phyloP scores from a whole-genome alignment of 2,797 vertebrate genomes.

The Phalanger gymnotis region DNA sequence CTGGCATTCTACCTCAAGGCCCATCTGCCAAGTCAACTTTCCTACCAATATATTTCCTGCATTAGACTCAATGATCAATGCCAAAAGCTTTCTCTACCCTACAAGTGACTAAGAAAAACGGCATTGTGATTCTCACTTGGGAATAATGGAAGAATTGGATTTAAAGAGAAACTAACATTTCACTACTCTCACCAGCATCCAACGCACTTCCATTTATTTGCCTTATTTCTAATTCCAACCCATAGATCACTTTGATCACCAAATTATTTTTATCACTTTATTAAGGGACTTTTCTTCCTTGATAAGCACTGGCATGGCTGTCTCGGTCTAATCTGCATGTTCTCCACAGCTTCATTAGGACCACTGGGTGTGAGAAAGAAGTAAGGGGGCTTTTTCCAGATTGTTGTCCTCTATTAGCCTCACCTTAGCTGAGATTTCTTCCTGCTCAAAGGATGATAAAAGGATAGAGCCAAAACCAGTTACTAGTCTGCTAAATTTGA shows the following conservation, averaged over 20 bases:
- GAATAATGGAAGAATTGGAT: not conserved
- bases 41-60: not conserved
- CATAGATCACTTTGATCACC: not conserved
- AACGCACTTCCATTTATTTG: not conserved
- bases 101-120: not conserved
- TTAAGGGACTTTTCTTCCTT: not conserved
- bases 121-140: conserved; percentile 37
- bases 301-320: not conserved
- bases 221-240: not conserved
- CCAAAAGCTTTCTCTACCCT: conserved; percentile 18
- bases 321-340: not conserved
- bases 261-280: not conserved
- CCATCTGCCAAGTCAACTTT: not conserved
- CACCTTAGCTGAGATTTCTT: conserved; percentile 32
- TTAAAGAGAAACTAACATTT: not conserved
- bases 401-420: not conserved
- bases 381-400: conserved; percentile 24
- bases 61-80: not conserved
- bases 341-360: not conserved
- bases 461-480: conserved; percentile 14
- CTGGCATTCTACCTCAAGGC: not conserved
- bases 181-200: not conserved
- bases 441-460: conserved; percentile 8
- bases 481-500: conserved; percentile 33
- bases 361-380: not conserved